A percentile compares a stretch with the other conserved stretches of the same genome.
Evolutionary conservation across 1,140 invertebrate genomes (phyloP).

Genomic region (Tetramorium simillimum): DNA sequence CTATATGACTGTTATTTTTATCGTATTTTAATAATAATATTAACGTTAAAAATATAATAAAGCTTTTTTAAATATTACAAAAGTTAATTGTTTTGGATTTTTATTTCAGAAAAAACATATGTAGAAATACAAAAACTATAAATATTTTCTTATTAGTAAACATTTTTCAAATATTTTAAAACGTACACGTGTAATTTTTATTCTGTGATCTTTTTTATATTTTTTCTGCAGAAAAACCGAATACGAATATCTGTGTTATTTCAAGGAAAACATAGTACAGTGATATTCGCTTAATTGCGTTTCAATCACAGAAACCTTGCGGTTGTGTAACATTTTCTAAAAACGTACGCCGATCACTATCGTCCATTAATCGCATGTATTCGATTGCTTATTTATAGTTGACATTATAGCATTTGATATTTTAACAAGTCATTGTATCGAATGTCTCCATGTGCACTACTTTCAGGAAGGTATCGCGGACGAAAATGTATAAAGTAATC

Average conservation of each 20-base stretch:
- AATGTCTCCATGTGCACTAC: background rate
- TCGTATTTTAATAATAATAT: background rate
- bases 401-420: background rate
- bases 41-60: background rate
- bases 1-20: background rate
- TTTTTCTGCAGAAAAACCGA: background rate
- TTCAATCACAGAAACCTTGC: background rate
- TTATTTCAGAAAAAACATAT: background rate
- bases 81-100: background rate
- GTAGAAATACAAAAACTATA: background rate
- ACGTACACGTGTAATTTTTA: background rate
- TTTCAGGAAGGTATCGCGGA: background rate
- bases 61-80: background rate
- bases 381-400: background rate
- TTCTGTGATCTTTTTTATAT: background rate
- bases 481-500: background rate
- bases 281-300: slow-evolving; percentile 8
- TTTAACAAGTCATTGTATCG: background rate
- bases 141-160: background rate
- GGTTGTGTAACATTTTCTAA: background rate
- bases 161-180: slow-evolving; percentile 2
- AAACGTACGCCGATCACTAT: slow-evolving; percentile 20
- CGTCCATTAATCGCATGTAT: slow-evolving; percentile 2
- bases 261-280: background rate
- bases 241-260: background rate